Conservation (phyloP, 1,140 invertebrate genomes). For the Drosophila nasuta region DNA sequence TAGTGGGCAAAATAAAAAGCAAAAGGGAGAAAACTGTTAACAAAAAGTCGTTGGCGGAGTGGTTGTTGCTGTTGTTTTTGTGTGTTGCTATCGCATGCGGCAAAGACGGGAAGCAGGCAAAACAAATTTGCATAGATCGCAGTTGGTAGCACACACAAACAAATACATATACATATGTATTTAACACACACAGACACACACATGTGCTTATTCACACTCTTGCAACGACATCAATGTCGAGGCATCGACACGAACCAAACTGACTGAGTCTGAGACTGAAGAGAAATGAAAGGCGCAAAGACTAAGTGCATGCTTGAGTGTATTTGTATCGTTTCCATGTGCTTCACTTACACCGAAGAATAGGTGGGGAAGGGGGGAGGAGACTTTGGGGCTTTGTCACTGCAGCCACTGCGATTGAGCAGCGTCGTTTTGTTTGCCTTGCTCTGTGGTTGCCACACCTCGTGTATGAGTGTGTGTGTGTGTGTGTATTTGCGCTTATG, state of each 20-base stretch:
- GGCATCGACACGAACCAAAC: conserved; percentile 56
- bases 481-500: conserved; percentile 56
- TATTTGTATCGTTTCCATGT: conserved; percentile 62
- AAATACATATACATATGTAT: conserved; percentile 19
- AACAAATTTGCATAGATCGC: conserved; percentile 82
- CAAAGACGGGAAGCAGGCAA: conserved; percentile 51
- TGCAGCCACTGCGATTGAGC: conserved; percentile 56
- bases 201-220: conserved; percentile 54
- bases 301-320: conserved; percentile 80
- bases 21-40: conserved; percentile 55
- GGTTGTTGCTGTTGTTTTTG: no score
- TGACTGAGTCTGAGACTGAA: conserved; percentile 12
- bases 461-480: neutral
- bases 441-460: conserved; percentile 53
- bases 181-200: conserved; percentile 1
- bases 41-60: conserved; percentile 56
- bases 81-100: conserved; percentile 25
- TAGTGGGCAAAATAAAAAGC: conserved; percentile 29
- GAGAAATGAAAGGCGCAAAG: conserved; percentile 69
- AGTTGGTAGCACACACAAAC: conserved; percentile 62
- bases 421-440: conserved; percentile 60
- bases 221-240: conserved; percentile 62
- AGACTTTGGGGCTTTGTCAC: neutral
- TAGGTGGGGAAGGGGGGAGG: no score
- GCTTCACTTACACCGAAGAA: neutral